Evolutionary conservation across 2,113 vertebrate genomes (phyloP), one percentile per base, ranked within the genome.

Genomic region (Hippoglossus stenolepis): DNA sequence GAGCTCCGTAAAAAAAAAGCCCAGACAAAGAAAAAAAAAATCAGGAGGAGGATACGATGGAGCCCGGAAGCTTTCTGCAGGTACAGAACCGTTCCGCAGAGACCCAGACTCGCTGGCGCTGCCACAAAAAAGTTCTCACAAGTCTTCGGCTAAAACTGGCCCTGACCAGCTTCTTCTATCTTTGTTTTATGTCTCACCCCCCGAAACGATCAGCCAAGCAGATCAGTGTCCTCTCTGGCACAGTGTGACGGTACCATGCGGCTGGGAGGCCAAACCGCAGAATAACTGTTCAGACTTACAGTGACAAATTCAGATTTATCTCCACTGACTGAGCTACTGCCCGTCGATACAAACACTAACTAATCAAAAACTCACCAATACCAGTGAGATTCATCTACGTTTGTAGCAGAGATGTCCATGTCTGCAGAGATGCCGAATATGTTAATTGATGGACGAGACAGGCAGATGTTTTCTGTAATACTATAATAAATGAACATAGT

Each of bases 111-210:
- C 69, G 73, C 88, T 88, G 87, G 85, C 77, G 28, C 17, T 7
- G 54, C 28, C 71, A 92, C 84, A 92, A 92, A 93, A 83, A 88
- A 85, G 90, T 57, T 73, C 90, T 86, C 75, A 82, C 84, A 73
- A 85, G 64, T 65, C 74, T 72, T 78, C 49, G 86, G 73, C 56
- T 62, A 23, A 87, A 85, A 77, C 85, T 77, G 78, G 77, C 70
- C 85, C 35, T 49, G 15, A 75, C 74, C 81, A 77, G 85, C 80
- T 83, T 80, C 70, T 49, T 47, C 14, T 58, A 86, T 88, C 80
- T 92, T 83, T 89, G 81, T 90, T 80, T 84, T 54, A 64, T 9
- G 23, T 40, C 18, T 65, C 69, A 47, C 56, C 80, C 77, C 79
- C 59, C 71, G 43, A 86, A 86, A 84, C 75, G 82, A 64, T 67